Base-by-base conservation (phyloP, 1,140 invertebrate species). In the Bombus vancouverensis region DNA sequence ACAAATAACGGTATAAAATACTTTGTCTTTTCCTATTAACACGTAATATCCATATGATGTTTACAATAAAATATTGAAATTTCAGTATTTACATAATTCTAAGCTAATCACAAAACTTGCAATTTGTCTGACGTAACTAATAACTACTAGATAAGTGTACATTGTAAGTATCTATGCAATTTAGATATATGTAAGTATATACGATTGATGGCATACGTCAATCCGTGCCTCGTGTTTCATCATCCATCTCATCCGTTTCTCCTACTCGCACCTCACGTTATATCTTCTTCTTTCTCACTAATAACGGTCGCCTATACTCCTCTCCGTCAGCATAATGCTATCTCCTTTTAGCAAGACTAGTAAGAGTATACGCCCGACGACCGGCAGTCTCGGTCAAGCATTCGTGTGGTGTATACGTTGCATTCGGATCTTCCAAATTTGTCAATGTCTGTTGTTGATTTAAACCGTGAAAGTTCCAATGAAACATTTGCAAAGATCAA, bases 141-240 rank as follows among this genome's bases (percentile, higher is more conserved):
- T 37, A 59, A 59, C 1, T 28, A 5, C 12, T 25, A 34, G 32
- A 3, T 34, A 68, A 68, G 1, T 1, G 15, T 44, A 39, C 4
- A 74, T 25, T 28, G 42, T 4, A 34, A 68, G 6, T 71, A 32
- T 62, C 6, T 42, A 28, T 47, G 70, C 10, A 70, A 80, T 80
- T 68, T 80, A 37, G 28, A 59, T 4, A 39, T 39, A 68, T 22
- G 28, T 32, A 18, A 18, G 32, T 13, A 57, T 71, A 28, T 34
- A 80, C 42, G 80, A 66, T 25, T 53, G 47, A 53, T 15, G 28
- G 42, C 47, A 80, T 89, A 70, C 75, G 88, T 83, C 88, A 90
- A 88, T 86, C 82, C 71, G 44, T 13, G 39, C 59, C 47, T 70
- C n/a, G 18, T 71, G 88, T 90, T 90, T 90, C 89, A 82, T 90